Base-by-base conservation (phyloP, 2,113 vertebrate species). In the Burhinus oedicnemus region DNA sequence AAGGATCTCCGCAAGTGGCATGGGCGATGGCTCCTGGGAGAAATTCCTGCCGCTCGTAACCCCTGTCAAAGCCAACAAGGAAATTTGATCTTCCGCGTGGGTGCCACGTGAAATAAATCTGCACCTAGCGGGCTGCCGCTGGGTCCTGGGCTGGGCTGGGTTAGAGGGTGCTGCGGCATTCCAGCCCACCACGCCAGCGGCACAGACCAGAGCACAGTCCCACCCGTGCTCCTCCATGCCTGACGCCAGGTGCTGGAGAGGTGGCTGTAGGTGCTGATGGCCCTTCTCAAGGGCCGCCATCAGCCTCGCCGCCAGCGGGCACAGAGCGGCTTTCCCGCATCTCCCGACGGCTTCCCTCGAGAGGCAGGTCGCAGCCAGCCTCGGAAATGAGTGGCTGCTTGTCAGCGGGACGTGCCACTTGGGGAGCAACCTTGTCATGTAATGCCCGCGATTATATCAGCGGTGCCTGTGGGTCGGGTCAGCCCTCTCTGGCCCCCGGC, bases 21-120 rank as follows among this genome's bases (percentile, higher is more conserved):
- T 12, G 3, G 66, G 49, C 12, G 40, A 44, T 29, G 95, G 77
- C 57, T 77, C 62, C 80, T 12, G 62, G 83, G 81, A 49, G 88
- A 61, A 27, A 85, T 60, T 94, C 77, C 83, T 65, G 68, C 76
- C 0, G 30, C 94, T 95, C 80, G 10, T 84, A 83, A 87, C 97
- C 98, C 95, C 25, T 36, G 76, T 29, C 95, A 42, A 55, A 91
- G 97, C 93, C 57, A 89, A 69, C 36, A 49, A 44, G 95, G 95
- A 92, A 89, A 95, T 89, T 19, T 62, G 94, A 86, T 96, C 62
- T 51, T 86, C 54, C 58, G 79, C 44, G 64, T 40, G 97, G 96
- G 94, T 60, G 79, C 88, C 54, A 22, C 52, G 17, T 29, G 61
- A 13, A 40, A 19, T 5, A 2, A 11, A 29, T 30, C 70, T 32